These are phyloP conservation scores for Gadopsis bispinosus DNA, from an alignment of 2,797 vertebrate genomes.

Conservation along the genomic window DNA sequence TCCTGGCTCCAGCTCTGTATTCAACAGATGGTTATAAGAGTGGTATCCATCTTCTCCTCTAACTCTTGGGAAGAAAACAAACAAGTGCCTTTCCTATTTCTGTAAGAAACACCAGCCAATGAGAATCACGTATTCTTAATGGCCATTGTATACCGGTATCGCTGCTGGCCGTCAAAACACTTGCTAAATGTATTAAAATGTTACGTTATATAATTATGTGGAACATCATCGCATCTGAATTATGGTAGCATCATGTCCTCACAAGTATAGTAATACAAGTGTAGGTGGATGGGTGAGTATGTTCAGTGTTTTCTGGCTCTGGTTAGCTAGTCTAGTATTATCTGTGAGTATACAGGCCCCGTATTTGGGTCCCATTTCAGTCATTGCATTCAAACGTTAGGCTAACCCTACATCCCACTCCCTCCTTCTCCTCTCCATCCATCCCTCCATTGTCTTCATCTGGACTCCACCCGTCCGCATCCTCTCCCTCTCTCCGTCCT, in stretches of 20 bases:
- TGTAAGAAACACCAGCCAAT: too few relatives aligned
- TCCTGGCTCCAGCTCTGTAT: too few relatives aligned
- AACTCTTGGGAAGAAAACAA: too few relatives aligned
- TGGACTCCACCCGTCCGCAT: slow-evolving; percentile 33
- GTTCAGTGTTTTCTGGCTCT: slow-evolving; percentile 67
- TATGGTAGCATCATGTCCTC: slow-evolving; percentile 47
- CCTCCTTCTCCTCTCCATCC: slow-evolving; percentile 52
- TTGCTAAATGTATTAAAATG: too few relatives aligned
- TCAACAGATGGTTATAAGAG: too few relatives aligned
- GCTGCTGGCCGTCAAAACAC: too few relatives aligned
- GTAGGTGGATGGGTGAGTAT: slow-evolving; percentile 66
- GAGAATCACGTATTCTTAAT: too few relatives aligned
- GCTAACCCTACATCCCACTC: slow-evolving; percentile 74
- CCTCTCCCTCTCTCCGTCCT: slow-evolving; percentile 11
- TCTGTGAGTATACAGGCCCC: slow-evolving; percentile 62
- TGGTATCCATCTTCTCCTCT: too few relatives aligned
- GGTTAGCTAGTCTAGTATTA: slow-evolving; percentile 51
- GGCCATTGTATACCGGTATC: too few relatives aligned
- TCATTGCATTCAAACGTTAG: slow-evolving; percentile 69
- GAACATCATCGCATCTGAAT: neutral
- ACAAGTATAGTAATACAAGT: slow-evolving; percentile 73
- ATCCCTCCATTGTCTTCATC: slow-evolving; percentile 50
- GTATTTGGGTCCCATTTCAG: slow-evolving; percentile 71
- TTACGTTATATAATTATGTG: neutral
- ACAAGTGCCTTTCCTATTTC: too few relatives aligned